A percentile compares a stretch with the other conserved stretches of the same genome.
Conservation (phyloP, 2,797 vertebrate genomes). For the Schizothorax lantsangensis region DNA sequence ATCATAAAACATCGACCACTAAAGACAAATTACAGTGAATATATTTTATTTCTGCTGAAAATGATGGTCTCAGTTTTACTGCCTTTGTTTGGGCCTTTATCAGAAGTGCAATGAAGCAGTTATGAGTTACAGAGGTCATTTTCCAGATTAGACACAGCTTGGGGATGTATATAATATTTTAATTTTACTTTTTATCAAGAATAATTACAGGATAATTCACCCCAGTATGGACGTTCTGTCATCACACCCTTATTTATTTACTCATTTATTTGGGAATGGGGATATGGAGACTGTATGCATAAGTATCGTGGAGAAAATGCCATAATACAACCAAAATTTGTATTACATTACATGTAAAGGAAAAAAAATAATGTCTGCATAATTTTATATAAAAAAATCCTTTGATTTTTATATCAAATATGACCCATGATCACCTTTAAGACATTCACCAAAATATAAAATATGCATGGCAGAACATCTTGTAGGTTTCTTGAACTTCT, state of each 20-base stretch:
- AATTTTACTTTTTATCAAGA: not conserved
- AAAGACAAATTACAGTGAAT: not conserved
- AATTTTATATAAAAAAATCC: not conserved
- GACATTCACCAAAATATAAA: not conserved
- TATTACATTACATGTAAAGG: not conserved
- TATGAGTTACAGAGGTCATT: not conserved
- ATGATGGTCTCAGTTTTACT: not conserved
- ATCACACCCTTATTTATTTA: not conserved
- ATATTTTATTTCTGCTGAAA: not conserved
- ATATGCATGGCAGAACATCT: not conserved
- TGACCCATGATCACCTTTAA: not conserved
- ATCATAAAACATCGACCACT: constrained; percentile 7
- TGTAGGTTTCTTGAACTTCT: not conserved
- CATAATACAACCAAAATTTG: not conserved
- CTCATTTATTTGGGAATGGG: not conserved
- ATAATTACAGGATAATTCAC: not conserved
- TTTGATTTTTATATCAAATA: not conserved
- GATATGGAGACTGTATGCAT: not conserved
- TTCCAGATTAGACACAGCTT: not conserved
- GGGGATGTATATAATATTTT: not conserved
- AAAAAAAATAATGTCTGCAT: not conserved
- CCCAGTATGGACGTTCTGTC: not conserved
- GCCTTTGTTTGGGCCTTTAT: not conserved
- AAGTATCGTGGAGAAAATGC: not conserved
- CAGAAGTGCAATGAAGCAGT: not conserved